Conservation (phyloP, 2,113 vertebrate species). For the Oxyruncus cristatus region DNA sequence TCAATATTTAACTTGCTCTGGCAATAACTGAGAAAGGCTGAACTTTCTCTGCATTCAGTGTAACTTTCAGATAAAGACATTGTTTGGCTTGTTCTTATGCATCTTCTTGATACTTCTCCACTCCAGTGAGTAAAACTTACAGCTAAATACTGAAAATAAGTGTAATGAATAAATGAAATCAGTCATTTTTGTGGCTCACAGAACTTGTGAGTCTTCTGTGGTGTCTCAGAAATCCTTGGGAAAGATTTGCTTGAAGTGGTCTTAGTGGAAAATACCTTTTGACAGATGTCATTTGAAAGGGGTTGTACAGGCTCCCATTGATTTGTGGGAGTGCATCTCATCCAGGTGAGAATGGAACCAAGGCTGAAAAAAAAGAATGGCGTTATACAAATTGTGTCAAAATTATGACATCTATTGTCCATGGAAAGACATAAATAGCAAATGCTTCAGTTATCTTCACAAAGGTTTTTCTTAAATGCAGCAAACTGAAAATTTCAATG, state of each 20-base stretch:
- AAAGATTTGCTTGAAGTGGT: neutral
- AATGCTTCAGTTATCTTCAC: neutral
- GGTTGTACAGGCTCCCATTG: neutral
- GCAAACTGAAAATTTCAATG: neutral
- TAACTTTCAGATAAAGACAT: neutral
- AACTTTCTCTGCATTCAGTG: neutral
- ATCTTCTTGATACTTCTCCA: neutral
- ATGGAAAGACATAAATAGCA: neutral
- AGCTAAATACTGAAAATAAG: neutral
- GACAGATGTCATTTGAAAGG: neutral
- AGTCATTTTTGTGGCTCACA: neutral
- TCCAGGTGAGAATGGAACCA: neutral
- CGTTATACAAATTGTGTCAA: neutral
- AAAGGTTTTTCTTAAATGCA: neutral
- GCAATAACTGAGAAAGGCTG: neutral
- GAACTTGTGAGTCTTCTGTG: neutral
- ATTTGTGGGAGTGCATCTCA: neutral
- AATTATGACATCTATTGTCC: neutral
- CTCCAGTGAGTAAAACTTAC: neutral
- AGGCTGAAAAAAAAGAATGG: neutral
- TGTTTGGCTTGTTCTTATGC: neutral
- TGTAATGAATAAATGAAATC: neutral
- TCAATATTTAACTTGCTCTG: neutral
- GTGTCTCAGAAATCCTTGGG: neutral
- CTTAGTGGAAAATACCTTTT: neutral